Conservation (phyloP, 2,113 vertebrate species). For the Bettongia penicillata region DNA sequence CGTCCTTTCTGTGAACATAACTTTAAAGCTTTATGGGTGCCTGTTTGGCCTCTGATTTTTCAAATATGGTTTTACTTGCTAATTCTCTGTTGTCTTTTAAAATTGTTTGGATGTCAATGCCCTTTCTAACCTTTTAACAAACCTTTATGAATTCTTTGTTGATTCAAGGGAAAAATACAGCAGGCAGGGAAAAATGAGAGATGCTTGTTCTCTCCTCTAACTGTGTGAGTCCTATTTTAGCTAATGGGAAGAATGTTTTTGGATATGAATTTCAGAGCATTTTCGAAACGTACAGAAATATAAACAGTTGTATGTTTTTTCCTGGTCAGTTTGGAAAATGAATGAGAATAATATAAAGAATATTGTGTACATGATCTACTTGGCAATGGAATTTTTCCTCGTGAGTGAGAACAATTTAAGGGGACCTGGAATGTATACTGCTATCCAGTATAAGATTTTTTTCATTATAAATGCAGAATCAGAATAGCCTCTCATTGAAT, state of each 20-base stretch:
- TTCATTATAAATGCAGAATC: slow-evolving; percentile 35
- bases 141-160: slow-evolving; percentile 40
- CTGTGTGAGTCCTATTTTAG: slow-evolving; percentile 40
- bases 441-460: slow-evolving; percentile 55
- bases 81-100: slow-evolving; percentile 37
- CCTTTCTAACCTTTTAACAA: slow-evolving; percentile 42
- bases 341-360: slow-evolving; percentile 74
- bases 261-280: slow-evolving; percentile 75
- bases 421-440: slow-evolving; percentile 55
- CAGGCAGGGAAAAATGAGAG: slow-evolving; percentile 49
- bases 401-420: slow-evolving; percentile 36
- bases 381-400: slow-evolving; percentile 65
- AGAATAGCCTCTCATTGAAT: slow-evolving; percentile 61
- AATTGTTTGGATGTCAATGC: slow-evolving; percentile 38
- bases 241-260: slow-evolving; percentile 63
- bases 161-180: slow-evolving; percentile 49
- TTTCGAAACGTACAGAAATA: slow-evolving; percentile 78
- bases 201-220: slow-evolving; percentile 34
- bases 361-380: slow-evolving; percentile 52
- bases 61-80: slow-evolving; percentile 13
- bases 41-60: slow-evolving; percentile 49
- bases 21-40: slow-evolving; percentile 27
- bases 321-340: slow-evolving; percentile 75
- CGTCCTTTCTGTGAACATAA: not conserved
- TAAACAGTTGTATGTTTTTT: slow-evolving; percentile 77